Evolutionary conservation across 2,113 vertebrate species (phyloP), one percentile per base, ranked within the genome.

Genomic region (Dipodomys merriami): DNA sequence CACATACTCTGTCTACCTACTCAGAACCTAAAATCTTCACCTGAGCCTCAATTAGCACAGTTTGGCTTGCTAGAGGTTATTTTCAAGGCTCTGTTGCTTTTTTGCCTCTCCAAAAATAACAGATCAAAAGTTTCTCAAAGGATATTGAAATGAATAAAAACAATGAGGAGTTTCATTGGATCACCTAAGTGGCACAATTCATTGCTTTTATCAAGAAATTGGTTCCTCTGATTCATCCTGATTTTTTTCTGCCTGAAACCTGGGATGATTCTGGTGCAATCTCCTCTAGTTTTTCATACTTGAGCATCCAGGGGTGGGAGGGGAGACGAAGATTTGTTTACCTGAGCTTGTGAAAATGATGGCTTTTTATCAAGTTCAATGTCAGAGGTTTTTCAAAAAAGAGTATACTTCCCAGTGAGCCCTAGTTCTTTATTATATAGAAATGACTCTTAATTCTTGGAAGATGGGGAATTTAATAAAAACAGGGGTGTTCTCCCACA

Each of bases 281-380:
- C 53, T 62, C 82, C 62, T 92, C 96, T 92, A 94, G 79, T 91
- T 93, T 87, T 39, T 90, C 95, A 88, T 76, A 82, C 93, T 95
- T 96, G 92, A 95, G 79, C 62, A 93, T 97, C 77, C 64, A 46
- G 22, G n/a, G 11, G 64, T 44, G 23, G 60, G 67, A 83, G 7
- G 73, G 80, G 64, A 94, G 29, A 82, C 74, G 60, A 62, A 62
- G 1, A 92, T 96, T 92, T 64, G 68, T 91, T 94, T 80, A 93
- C 97, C 96, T 96, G 95, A 95, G 96, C 74, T 91, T 96, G 79
- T 97, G 93, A 97, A 95, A 95, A 97, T 77, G 89, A 97, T 96
- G 80, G 88, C 90, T 97, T 95, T 95, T 97, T 95, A 96, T 97
- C 97, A 97, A 97, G 96, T 96, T 95, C 95, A 95, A 57, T 95